Percentiles rank a stretch among this genome's conserved stretches.
Evolutionary conservation across 37 sponge, comb jelly and placozoan genomes (phyloP).

Genomic region (Ephydatia muelleri): DNA sequence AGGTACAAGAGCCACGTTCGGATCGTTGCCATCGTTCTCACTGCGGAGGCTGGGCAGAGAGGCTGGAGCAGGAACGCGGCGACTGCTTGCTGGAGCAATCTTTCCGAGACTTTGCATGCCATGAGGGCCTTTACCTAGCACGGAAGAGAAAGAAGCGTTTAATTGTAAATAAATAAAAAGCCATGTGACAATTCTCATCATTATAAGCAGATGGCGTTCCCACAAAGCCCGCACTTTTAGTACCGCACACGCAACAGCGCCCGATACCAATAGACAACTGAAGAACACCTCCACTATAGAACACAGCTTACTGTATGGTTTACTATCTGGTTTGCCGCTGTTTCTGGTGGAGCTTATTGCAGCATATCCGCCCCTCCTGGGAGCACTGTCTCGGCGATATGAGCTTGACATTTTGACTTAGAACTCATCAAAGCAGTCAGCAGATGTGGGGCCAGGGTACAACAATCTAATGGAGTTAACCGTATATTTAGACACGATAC

Average conservation of each 20-base stretch:
- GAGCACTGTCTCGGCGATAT: conserved; percentile 5
- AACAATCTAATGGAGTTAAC: not conserved
- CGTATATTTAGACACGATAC: not conserved
- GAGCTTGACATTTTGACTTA: conserved; percentile 21
- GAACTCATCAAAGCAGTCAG: conserved; percentile 26
- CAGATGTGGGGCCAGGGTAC: not conserved
- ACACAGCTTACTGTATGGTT: not conserved
- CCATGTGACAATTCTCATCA: not conserved
- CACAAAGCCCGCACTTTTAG: not conserved
- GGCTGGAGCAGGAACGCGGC: conserved; percentile 88
- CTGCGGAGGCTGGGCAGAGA: conserved; percentile 81
- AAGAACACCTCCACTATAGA: not conserved
- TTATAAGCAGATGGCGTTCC: not conserved
- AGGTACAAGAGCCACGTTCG: conserved; percentile 82
- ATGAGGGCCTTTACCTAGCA: conserved; percentile 21
- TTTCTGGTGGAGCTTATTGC: conserved; percentile 25
- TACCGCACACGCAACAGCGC: not conserved
- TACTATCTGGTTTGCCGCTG: not conserved
- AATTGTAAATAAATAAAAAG: not conserved
- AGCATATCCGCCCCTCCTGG: conserved; percentile 25
- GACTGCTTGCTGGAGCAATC: conserved; percentile 37
- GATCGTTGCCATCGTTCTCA: conserved; percentile 90
- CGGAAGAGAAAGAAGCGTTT: not conserved
- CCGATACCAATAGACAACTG: not conserved
- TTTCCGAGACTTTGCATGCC: conserved; percentile 89